Evolutionary conservation across 2,113 vertebrate genomes (phyloP), one percentile per base, ranked within the genome.

Genomic region (Perca schrenkii): DNA sequence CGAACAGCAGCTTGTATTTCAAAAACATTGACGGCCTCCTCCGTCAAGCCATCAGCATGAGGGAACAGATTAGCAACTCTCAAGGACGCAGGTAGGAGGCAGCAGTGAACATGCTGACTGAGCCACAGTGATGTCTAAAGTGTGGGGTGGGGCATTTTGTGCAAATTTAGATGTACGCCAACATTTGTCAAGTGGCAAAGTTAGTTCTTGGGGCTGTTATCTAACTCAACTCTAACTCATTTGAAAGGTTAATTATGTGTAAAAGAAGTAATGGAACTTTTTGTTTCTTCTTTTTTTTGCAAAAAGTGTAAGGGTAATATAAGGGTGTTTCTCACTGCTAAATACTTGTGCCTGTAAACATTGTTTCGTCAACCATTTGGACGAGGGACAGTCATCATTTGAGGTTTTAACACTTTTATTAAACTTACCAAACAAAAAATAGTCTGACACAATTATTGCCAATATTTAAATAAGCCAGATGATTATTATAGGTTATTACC

Each of bases 1-100:
- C 96, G 0, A 98, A 98, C 92, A 99, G 98, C 93, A 95, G 95
- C 0, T 65, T 97, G 54, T 97, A 97, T 91, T 99, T 99, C 95
- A 97, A 96, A 92, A 99, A 96, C 82, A 97, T 99, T 0, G 98
- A 99, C 61, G 88, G 95, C 11, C 93, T 99, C 49, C 97, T 99
- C 16, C 86, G 95, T 3, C 96, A 97, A 2, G 94, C 97, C 92
- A 97, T 96, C 68, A 93, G 90, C 83, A 83, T 96, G 77, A 98
- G 97, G 87, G 97, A 98, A 6, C 96, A 97, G 91, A 96, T 99
- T 70, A 95, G 93, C 11, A 69, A 85, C 1, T 71, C 95, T 6
- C 97, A 97, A 93, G 95, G 96, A 86, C 97, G 96, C 91, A 97
- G 97, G 97, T 99, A 97, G 77, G 90, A 88, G 81, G 76, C 79